phyloP scores from a whole-genome alignment of 1,140 invertebrate genomes.

The Drosophila tani region DNA sequence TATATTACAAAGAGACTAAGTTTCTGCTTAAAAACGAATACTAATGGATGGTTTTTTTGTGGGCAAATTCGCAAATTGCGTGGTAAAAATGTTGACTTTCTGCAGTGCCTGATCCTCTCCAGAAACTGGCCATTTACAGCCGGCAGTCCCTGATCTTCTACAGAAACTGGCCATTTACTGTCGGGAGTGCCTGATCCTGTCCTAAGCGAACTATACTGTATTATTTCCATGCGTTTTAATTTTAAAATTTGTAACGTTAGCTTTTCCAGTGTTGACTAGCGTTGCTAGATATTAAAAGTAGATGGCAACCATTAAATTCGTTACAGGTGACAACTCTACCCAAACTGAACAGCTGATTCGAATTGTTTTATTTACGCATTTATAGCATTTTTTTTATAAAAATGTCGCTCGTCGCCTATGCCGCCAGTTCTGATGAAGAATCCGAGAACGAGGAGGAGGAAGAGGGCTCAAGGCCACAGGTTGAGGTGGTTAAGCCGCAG shows the following conservation, averaged over 20 bases:
- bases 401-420: conserved; percentile 84
- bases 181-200: no score
- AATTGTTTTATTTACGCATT: conserved; percentile 12
- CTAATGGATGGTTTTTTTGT: no score
- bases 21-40: no score
- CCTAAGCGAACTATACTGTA: no score
- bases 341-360: conserved; percentile 9
- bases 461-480: conserved; percentile 20
- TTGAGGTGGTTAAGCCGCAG: conserved; percentile 31
- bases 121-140: no score
- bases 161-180: no score
- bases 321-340: conserved; percentile 4
- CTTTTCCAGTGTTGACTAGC: conserved; percentile 5
- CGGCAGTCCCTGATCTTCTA: no score
- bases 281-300: not conserved
- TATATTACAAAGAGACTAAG: no score
- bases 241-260: not conserved
- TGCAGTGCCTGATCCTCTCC: no score
- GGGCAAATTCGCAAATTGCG: no score
- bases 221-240: no score
- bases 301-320: not conserved
- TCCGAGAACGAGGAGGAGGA: conserved; percentile 61
- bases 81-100: no score
- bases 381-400: conserved; percentile 1
- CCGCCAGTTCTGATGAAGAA: conserved; percentile 78